Conservation (phyloP, 2,113 vertebrate species). For the Chloropsis hardwickii region DNA sequence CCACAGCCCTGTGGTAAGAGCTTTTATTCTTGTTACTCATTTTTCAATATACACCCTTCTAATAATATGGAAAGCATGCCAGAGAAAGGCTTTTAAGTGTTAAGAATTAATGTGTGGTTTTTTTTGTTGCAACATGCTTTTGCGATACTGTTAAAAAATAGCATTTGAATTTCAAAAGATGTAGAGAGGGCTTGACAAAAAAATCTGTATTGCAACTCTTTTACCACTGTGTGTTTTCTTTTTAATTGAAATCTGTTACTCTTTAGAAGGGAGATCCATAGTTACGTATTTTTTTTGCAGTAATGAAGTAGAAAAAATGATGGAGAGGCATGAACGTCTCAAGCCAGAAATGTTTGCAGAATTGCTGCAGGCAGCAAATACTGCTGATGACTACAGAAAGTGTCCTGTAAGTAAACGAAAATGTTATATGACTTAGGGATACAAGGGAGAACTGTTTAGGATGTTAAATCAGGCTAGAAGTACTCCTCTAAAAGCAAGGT, state of each 20-base stretch:
- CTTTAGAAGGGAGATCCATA: background rate
- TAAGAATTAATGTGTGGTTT: background rate
- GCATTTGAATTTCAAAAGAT: background rate
- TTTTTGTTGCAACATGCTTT: background rate
- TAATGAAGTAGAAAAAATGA: conserved; percentile 86
- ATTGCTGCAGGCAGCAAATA: conserved; percentile 89
- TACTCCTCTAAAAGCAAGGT: background rate
- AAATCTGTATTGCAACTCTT: background rate
- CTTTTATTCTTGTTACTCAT: background rate
- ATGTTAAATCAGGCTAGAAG: background rate
- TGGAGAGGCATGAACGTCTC: conserved; percentile 82
- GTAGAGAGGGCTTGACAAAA: background rate
- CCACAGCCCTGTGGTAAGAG: conserved; percentile 93
- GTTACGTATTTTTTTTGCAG: conserved; percentile 61
- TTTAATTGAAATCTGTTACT: background rate
- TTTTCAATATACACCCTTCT: background rate
- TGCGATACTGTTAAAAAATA: background rate
- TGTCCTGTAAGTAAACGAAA: conserved; percentile 85
- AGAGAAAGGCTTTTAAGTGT: background rate
- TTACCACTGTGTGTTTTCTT: background rate
- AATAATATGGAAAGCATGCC: background rate
- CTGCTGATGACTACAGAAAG: conserved; percentile 89
- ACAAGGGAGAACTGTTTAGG: background rate
- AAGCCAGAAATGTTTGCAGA: conserved; percentile 92
- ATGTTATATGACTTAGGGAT: background rate